These are phyloP conservation scores for Julus scandinavius DNA, from an alignment of 2,888 invertebrate genomes.

Conservation along the genomic window DNA sequence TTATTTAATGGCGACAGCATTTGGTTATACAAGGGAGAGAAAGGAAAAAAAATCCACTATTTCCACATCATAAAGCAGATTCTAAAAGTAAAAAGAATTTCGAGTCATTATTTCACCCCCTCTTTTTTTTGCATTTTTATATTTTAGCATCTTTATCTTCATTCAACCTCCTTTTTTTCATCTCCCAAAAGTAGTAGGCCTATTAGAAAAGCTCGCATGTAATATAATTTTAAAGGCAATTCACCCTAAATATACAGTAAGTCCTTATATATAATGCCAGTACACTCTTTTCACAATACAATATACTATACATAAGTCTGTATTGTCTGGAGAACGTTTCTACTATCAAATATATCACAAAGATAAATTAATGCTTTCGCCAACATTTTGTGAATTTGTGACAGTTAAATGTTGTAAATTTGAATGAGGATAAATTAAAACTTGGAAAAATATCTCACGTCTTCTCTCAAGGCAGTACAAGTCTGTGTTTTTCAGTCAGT, in stretches of 20 bases:
- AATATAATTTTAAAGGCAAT: constrained; percentile 26
- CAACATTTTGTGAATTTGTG: neutral
- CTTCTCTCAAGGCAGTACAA: too few relatives aligned
- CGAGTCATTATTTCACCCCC: constrained; percentile 47
- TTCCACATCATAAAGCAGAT: constrained; percentile 51
- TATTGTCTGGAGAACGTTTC: neutral
- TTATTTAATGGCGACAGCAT: constrained; percentile 44
- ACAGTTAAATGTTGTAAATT: too few relatives aligned
- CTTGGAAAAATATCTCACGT: too few relatives aligned
- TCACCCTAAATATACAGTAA: neutral
- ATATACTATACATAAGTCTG: neutral
- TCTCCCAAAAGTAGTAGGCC: neutral
- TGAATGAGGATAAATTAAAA: too few relatives aligned
- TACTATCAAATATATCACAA: neutral
- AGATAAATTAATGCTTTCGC: neutral
- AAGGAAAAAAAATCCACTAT: constrained; percentile 38
- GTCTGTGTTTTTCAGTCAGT: too few relatives aligned
- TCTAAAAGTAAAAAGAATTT: constrained; percentile 46
- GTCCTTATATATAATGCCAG: neutral
- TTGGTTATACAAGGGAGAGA: constrained; percentile 42
- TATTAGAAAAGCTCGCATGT: neutral
- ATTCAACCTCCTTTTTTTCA: constrained; percentile 23
- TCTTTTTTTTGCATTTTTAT: constrained; percentile 45
- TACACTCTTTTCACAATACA: neutral
- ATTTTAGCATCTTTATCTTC: constrained; percentile 9